Conservation (phyloP, 2,888 invertebrate species). For the Drosophila formosana region DNA sequence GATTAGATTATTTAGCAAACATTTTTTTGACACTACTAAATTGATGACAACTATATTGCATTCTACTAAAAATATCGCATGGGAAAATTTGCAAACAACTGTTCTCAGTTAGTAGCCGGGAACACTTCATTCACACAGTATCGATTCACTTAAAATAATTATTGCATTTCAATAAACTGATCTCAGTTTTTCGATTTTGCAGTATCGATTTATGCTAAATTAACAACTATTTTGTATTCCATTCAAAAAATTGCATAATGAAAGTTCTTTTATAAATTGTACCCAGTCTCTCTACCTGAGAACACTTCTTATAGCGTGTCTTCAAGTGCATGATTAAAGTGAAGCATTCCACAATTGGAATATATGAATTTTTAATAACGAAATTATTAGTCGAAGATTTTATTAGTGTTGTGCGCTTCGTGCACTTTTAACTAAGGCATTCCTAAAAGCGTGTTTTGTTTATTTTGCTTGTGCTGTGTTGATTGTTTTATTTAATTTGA, state of each 20-base stretch:
- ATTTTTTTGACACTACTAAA: conserved; percentile 1
- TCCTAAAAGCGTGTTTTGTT: conserved; percentile 26
- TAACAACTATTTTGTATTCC: too few relatives aligned
- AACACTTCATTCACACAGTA: not conserved
- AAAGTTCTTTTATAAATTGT: too few relatives aligned
- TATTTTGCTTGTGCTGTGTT: conserved; percentile 22
- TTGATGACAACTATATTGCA: not conserved
- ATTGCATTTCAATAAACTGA: too few relatives aligned
- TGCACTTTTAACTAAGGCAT: conserved; percentile 6
- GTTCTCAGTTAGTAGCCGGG: not conserved
- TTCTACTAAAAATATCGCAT: not conserved
- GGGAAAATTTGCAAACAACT: not conserved
- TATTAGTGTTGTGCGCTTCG: not conserved
- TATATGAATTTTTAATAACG: not conserved
- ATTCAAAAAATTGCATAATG: too few relatives aligned
- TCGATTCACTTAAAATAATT: too few relatives aligned
- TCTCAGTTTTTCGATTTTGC: too few relatives aligned
- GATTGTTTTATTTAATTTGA: conserved; percentile 36
- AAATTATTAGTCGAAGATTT: not conserved
- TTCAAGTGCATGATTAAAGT: not conserved
- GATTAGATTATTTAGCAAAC: conserved; percentile 12
- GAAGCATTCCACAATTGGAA: not conserved
- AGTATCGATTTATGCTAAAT: too few relatives aligned
- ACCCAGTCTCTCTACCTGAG: not conserved
- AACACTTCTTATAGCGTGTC: not conserved